A percentile compares a stretch with the other conserved stretches of the same genome.
phyloP scores from a whole-genome alignment of 2,113 vertebrate species.

The Strix aluco region DNA sequence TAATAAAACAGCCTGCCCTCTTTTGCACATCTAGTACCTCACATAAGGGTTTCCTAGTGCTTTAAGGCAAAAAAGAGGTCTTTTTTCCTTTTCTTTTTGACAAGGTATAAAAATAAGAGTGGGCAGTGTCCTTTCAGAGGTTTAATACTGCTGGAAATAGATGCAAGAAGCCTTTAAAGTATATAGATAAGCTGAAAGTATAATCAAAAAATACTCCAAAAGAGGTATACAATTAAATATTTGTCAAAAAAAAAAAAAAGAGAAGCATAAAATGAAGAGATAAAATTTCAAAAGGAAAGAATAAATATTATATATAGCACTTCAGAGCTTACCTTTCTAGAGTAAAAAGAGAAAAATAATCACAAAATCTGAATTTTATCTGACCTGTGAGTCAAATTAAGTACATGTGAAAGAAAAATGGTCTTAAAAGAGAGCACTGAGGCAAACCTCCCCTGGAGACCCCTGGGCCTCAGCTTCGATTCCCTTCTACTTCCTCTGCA shows the following conservation, averaged over 20 bases:
- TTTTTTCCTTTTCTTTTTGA: neutral
- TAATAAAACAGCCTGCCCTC: neutral
- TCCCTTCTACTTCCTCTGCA: neutral
- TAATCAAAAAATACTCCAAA: neutral
- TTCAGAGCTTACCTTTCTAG: neutral
- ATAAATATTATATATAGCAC: neutral
- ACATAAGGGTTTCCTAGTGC: neutral
- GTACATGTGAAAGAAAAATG: neutral
- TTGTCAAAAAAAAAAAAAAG: neutral
- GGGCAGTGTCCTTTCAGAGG: neutral
- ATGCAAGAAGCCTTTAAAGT: neutral
- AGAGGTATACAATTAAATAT: neutral
- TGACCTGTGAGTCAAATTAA: neutral
- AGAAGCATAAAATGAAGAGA: neutral
- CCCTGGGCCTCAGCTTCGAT: neutral
- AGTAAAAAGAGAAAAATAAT: neutral
- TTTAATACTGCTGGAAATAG: neutral
- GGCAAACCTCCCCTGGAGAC: neutral
- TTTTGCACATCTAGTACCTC: neutral
- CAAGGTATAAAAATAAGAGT: neutral
- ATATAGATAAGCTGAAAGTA: neutral
- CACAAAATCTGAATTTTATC: neutral
- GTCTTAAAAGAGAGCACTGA: neutral
- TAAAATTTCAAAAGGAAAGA: neutral
- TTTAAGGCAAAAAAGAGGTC: neutral